These are phyloP conservation scores for Eupsittula cactorum DNA, from an alignment of 2,113 vertebrate species.

Conservation along the genomic window DNA sequence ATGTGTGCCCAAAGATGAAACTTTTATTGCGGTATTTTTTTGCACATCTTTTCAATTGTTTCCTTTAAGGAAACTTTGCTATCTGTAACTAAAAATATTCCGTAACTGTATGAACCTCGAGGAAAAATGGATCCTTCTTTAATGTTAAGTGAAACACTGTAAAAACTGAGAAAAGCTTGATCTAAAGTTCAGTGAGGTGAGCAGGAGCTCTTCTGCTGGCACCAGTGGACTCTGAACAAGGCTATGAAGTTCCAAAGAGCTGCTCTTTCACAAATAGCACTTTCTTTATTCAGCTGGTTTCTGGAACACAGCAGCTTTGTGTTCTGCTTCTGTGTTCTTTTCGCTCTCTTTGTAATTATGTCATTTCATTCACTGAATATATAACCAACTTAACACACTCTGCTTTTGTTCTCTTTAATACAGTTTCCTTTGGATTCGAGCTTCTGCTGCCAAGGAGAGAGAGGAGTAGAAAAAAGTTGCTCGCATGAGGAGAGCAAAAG, in stretches of 20 bases:
- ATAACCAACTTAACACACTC: background rate
- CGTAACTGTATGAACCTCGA: background rate
- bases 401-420: slow-evolving; percentile 22
- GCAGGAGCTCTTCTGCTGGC: background rate
- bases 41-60: background rate
- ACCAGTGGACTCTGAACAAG: background rate
- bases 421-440: background rate
- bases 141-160: background rate
- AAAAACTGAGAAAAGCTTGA: background rate
- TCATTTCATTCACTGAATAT: background rate
- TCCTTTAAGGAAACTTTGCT: background rate
- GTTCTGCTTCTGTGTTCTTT: background rate
- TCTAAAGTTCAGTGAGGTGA: background rate
- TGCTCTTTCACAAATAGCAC: background rate
- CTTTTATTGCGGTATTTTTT: background rate
- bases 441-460: background rate
- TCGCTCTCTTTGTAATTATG: background rate
- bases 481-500: background rate
- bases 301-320: slow-evolving; percentile 52
- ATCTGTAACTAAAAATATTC: slow-evolving; percentile 23
- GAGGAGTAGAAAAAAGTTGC: background rate
- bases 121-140: background rate
- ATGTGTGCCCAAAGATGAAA: background rate
- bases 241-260: slow-evolving; percentile 13
- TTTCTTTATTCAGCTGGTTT: slow-evolving; percentile 18